Conservation (phyloP, 2,113 vertebrate species). For the Sceloporus tristichus region DNA sequence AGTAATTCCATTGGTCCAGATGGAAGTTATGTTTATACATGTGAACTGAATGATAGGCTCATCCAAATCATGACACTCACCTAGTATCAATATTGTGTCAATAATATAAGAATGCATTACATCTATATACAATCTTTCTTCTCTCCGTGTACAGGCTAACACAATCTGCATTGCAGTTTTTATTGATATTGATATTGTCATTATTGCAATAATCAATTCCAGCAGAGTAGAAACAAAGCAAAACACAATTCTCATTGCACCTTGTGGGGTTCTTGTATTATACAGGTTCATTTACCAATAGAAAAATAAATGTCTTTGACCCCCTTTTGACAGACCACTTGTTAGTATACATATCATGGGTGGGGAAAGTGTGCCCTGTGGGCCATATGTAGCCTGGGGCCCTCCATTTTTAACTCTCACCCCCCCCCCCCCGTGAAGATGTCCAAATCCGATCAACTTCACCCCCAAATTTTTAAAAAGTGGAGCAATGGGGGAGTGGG, state of each 20-base stretch:
- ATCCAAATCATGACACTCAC: not conserved
- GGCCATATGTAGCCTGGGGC: too few species aligned
- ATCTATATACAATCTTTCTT: not conserved
- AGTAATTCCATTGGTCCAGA: slow-evolving; percentile 17
- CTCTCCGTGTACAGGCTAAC: not conserved
- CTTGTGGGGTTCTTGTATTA: not conserved
- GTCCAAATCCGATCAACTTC: too few species aligned
- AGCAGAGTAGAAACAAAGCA: not conserved
- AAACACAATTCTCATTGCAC: not conserved
- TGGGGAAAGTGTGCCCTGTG: too few species aligned
- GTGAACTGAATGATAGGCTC: slow-evolving; percentile 1
- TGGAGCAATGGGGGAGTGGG: too few species aligned
- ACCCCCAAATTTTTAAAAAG: too few species aligned
- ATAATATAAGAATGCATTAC: too few species aligned
- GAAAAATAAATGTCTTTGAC: not conserved
- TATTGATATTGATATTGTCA: not conserved
- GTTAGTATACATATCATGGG: too few species aligned
- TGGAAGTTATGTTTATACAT: slow-evolving; percentile 29
- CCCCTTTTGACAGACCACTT: not conserved
- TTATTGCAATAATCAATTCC: not conserved
- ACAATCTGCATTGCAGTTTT: not conserved
- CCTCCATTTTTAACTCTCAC: too few species aligned
- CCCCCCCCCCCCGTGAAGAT: too few species aligned
- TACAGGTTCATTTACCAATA: not conserved
- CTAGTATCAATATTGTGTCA: not conserved